Conservation (phyloP, 2,113 vertebrate species). For the Hippocampus guttulatus region DNA sequence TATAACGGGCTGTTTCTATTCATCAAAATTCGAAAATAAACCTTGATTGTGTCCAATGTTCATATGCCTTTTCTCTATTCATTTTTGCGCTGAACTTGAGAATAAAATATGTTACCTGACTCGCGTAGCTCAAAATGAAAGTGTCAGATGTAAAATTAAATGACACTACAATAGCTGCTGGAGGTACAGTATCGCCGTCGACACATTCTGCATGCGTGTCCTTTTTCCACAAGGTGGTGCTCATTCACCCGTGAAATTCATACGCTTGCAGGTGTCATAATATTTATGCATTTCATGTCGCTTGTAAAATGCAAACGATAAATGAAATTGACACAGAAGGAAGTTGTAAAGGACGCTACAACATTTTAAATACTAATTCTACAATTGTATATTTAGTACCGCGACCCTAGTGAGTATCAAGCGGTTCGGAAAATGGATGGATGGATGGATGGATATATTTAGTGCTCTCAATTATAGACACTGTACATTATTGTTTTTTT, state of each 20-base stretch:
- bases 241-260: conserved; percentile 36
- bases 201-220: neutral
- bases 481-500: neutral
- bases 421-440: too few relatives aligned
- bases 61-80: too few relatives aligned
- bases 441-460: too few relatives aligned
- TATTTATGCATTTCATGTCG: neutral
- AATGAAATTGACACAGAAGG: neutral
- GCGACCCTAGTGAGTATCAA: too few relatives aligned
- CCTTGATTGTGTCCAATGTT: neutral
- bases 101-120: too few relatives aligned
- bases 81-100: too few relatives aligned
- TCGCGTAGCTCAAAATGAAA: too few relatives aligned
- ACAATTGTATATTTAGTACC: neutral
- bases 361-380: neutral
- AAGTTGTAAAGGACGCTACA: too few relatives aligned
- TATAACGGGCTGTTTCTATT: neutral
- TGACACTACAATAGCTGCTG: too few relatives aligned
- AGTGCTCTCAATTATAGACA: neutral
- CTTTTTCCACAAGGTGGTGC: conserved; percentile 60
- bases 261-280: neutral
- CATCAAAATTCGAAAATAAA: neutral
- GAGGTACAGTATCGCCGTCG: too few relatives aligned
- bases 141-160: too few relatives aligned
- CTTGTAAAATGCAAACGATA: neutral